A percentile compares a stretch with the other conserved stretches of the same genome.
Conservation (phyloP, 2,113 vertebrate species). For the Hassar affinis region DNA sequence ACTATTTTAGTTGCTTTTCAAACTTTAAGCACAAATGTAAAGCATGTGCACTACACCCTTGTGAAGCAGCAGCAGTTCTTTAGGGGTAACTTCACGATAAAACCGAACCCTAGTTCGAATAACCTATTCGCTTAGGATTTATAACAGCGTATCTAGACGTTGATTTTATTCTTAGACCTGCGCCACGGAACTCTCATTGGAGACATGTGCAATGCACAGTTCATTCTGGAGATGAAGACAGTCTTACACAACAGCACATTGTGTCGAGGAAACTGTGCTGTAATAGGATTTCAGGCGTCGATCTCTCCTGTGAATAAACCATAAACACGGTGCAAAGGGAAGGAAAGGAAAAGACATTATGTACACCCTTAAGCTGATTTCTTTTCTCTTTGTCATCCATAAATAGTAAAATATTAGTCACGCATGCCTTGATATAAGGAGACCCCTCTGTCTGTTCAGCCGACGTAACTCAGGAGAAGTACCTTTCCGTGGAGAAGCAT, state of each 20-base stretch:
- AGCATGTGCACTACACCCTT: neutral
- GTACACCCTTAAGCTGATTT: slow-evolving; percentile 13
- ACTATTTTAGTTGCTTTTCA: neutral
- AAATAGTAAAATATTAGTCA: slow-evolving; percentile 38
- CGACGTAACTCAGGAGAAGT: neutral
- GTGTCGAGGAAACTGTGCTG: slow-evolving; percentile 29
- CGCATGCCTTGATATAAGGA: slow-evolving; percentile 7
- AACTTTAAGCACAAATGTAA: neutral
- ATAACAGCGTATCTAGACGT: slow-evolving; percentile 29
- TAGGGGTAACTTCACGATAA: neutral
- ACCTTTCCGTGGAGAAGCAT: neutral
- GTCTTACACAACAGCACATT: slow-evolving; percentile 43
- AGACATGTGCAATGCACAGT: slow-evolving; percentile 12
- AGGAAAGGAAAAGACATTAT: slow-evolving; percentile 44
- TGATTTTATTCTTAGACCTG: slow-evolving; percentile 26
- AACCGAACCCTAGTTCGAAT: too few species aligned
- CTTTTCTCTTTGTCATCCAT: slow-evolving; percentile 6
- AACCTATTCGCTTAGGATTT: neutral
- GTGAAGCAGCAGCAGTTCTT: neutral
- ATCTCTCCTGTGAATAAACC: slow-evolving; percentile 37
- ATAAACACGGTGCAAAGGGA: slow-evolving; percentile 22
- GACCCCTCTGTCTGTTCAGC: neutral
- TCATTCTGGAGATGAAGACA: slow-evolving; percentile 28
- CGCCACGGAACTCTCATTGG: slow-evolving; percentile 11
- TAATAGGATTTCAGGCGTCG: slow-evolving; percentile 36